phyloP scores from a whole-genome alignment of 1,140 invertebrate species.

The Sitobion miscanthi region DNA sequence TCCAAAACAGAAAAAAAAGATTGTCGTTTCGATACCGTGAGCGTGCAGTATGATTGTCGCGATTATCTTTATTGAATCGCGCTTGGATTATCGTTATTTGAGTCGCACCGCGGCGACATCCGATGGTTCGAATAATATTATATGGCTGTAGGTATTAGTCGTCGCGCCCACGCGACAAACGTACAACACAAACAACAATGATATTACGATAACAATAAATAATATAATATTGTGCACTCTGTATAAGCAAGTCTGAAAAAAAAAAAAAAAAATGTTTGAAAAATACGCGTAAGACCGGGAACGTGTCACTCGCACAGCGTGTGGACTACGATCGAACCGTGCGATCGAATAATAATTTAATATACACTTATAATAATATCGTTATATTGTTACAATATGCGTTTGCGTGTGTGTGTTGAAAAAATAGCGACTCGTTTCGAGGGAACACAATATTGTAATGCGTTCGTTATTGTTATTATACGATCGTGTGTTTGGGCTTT shows the following conservation, averaged over 20 bases:
- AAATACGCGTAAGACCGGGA: background rate
- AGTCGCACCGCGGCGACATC: background rate
- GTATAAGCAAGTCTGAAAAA: background rate
- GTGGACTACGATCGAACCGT: background rate
- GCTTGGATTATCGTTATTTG: too few relatives aligned
- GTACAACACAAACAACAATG: background rate
- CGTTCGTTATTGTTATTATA: background rate
- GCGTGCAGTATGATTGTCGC: background rate
- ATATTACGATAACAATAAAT: background rate
- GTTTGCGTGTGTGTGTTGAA: too few relatives aligned
- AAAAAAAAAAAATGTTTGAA: background rate
- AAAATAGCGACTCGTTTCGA: background rate
- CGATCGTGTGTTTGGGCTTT: background rate
- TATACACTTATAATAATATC: background rate
- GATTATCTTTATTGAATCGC: conserved; percentile 9
- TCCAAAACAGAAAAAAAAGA: background rate
- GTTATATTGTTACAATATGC: background rate
- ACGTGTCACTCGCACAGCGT: background rate
- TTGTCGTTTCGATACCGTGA: background rate
- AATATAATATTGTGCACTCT: too few relatives aligned
- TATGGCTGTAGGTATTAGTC: background rate
- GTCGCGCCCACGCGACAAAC: background rate
- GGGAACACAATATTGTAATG: background rate
- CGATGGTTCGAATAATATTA: background rate
- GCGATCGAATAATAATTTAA: background rate